phyloP scores from a whole-genome alignment of 2,888 invertebrate genomes.

The Heliothis peltigera region DNA sequence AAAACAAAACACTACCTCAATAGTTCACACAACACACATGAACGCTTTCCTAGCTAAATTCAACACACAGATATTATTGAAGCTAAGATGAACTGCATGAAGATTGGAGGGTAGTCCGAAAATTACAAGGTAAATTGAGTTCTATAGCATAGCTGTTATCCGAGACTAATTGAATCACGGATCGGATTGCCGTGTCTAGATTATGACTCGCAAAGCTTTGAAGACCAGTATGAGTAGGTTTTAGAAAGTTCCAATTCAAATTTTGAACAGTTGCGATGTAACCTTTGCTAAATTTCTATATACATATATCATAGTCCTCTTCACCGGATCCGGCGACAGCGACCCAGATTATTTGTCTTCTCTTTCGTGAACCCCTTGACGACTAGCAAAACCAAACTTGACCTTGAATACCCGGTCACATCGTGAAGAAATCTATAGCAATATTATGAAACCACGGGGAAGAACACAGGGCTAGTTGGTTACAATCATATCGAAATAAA shows the following conservation, averaged over 20 bases:
- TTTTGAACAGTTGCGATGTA: neutral
- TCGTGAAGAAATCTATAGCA: too few species aligned
- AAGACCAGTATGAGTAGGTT: constrained; percentile 6
- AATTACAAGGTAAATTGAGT: constrained; percentile 50
- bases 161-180: constrained; percentile 43
- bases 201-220: constrained; percentile 22
- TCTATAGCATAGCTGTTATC: constrained; percentile 43
- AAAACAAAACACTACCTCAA: too few species aligned
- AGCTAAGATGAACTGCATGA: constrained; percentile 37
- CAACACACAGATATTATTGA: constrained; percentile 23
- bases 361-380: too few species aligned
- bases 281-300: too few species aligned
- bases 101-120: constrained; percentile 38
- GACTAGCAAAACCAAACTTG: too few species aligned
- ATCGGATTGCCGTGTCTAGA: constrained; percentile 33
- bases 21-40: neutral
- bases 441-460: too few species aligned
- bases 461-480: too few species aligned
- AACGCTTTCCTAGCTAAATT: constrained; percentile 1
- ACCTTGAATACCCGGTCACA: too few species aligned
- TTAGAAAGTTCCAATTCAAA: constrained; percentile 4
- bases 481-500: too few species aligned
- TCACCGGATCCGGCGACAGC: too few species aligned
- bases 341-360: too few species aligned
- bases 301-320: too few species aligned